Conservation (phyloP, 2,797 vertebrate species). For the Enteromius unitaeniatus region DNA sequence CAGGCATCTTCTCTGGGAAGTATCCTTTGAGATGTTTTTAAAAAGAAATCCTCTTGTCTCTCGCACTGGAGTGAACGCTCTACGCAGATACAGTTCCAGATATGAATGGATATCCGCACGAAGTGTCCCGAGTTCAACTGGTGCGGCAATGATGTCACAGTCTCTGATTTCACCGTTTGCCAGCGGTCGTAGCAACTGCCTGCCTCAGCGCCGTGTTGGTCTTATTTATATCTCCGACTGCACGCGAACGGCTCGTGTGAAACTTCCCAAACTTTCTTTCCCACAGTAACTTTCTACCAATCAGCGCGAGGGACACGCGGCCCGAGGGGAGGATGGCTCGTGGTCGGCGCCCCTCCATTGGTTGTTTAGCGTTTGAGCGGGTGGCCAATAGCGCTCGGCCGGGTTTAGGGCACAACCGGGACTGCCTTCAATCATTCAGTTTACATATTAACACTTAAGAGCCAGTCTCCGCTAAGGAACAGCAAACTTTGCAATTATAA, state of each 20-base stretch:
- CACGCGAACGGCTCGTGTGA: conserved; percentile 99
- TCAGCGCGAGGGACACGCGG: conserved; percentile 92
- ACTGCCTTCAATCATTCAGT: conserved; percentile 84
- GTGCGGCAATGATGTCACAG: conserved; percentile 65
- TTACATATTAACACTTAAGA: conserved; percentile 83
- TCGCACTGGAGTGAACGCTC: not conserved
- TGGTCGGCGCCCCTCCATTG: conserved; percentile 96
- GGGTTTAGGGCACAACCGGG: conserved; percentile 84
- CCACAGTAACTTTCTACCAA: conserved; percentile 99
- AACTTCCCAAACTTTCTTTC: conserved; percentile 99
- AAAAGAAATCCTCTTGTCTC: conserved; percentile 34
- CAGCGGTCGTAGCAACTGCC: conserved; percentile 71
- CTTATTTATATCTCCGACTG: conserved; percentile 94
- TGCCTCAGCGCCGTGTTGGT: conserved; percentile 76
- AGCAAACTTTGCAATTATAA: conserved; percentile 31
- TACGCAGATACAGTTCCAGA: conserved; percentile 47
- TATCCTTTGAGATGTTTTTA: conserved; percentile 19
- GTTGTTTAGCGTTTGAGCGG: conserved; percentile 84
- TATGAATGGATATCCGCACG: conserved; percentile 69
- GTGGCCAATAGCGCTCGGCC: conserved; percentile 89
- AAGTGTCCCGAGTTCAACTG: conserved; percentile 64
- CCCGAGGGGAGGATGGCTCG: conserved; percentile 88
- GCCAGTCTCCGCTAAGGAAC: conserved; percentile 58
- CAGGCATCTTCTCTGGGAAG: conserved; percentile 84
- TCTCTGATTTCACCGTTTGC: conserved; percentile 58